These are phyloP conservation scores for Pseudomugil gertrudae DNA, from an alignment of 2,797 vertebrate species.

Conservation along the genomic window DNA sequence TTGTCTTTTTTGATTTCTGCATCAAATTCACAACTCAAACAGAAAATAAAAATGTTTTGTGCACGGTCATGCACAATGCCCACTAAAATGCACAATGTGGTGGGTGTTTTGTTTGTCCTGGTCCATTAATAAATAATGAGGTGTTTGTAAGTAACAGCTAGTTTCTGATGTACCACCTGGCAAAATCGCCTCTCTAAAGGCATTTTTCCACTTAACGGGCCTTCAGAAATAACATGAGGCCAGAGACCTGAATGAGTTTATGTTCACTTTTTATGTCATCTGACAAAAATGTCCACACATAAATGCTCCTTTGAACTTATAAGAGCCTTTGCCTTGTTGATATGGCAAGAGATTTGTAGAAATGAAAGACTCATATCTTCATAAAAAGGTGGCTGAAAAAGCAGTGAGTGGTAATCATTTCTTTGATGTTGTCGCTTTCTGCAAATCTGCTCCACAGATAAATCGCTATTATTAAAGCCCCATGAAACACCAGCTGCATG, in stretches of 20 bases:
- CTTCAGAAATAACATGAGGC: no score
- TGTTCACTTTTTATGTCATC: conserved; percentile 9
- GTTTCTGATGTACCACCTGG: not conserved
- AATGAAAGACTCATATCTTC: not conserved
- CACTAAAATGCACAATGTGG: not conserved
- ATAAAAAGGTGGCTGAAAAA: not conserved
- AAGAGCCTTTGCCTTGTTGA: not conserved
- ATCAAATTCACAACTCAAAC: conserved; percentile 3
- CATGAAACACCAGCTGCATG: conserved; percentile 54
- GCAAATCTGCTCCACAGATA: conserved; percentile 32
- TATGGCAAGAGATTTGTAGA: not conserved
- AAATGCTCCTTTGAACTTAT: not conserved
- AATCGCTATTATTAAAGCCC: conserved; percentile 48
- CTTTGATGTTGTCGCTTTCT: conserved; percentile 24
- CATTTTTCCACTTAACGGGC: not conserved
- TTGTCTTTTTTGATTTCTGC: conserved; percentile 2
- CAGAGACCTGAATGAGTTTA: not conserved
- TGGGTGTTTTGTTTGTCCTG: conserved; percentile 13
- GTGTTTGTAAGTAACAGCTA: conserved; percentile 19
- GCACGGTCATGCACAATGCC: not conserved
- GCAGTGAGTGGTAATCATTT: conserved; percentile 11
- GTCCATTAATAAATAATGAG: conserved; percentile 17
- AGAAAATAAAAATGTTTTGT: not conserved
- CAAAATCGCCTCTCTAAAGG: not conserved
- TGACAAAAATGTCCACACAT: not conserved